phyloP scores from a whole-genome alignment of 2,888 invertebrate species.

The Syrphus vitripennis region DNA sequence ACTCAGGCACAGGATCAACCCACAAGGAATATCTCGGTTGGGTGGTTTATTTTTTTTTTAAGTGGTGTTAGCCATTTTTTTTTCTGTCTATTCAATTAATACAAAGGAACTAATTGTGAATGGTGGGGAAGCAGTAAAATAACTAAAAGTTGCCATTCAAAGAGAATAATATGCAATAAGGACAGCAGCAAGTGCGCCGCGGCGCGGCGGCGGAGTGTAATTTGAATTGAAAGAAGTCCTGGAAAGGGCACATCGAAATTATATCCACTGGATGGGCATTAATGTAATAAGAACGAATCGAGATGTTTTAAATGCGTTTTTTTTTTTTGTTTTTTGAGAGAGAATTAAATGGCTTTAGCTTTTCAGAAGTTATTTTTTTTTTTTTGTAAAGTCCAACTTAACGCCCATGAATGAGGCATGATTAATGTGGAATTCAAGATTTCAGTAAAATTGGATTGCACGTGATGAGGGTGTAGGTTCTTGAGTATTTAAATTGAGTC shows the following conservation, averaged over 20 bases:
- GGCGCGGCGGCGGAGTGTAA: neutral
- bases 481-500: neutral
- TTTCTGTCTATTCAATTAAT: conserved; percentile 24
- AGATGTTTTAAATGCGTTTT: conserved; percentile 11
- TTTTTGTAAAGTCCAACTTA: neutral
- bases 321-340: neutral
- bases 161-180: conserved; percentile 18
- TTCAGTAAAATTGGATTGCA: neutral
- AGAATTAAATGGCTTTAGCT: neutral
- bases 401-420: neutral
- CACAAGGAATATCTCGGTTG: conserved; percentile 20
- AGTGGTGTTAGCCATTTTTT: conserved; percentile 22
- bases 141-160: conserved; percentile 19
- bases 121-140: conserved; percentile 22
- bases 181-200: neutral
- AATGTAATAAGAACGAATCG: conserved; percentile 1
- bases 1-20: conserved; percentile 7
- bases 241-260: neutral
- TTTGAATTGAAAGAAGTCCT: conserved; percentile 23
- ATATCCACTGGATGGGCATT: neutral
- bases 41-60: conserved; percentile 23
- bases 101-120: conserved; percentile 42
- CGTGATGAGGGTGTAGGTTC: neutral
- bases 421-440: neutral
- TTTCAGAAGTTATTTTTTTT: neutral